A percentile compares a stretch with the other conserved stretches of the same genome.
Conservation (phyloP, 2,797 vertebrate genomes). For the Aeoliscus strigatus region DNA sequence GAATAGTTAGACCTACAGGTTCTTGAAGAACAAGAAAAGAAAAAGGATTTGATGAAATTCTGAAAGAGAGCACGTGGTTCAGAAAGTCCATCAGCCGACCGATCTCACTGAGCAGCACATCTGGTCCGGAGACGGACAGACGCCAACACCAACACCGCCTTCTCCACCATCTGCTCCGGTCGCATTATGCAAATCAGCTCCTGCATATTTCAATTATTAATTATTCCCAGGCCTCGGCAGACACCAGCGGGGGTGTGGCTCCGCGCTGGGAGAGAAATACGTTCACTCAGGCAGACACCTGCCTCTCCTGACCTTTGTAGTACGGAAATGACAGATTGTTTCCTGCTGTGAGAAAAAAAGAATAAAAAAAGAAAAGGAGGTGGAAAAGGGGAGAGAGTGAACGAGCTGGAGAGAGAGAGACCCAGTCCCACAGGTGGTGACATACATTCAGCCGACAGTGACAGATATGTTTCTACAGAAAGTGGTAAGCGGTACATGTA, state of each 20-base stretch:
- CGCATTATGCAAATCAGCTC: constrained; percentile 53
- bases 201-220: constrained; percentile 69
- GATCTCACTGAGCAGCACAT: no score
- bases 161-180: constrained; percentile 58
- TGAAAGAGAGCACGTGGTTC: no score
- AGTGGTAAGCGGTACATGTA: constrained; percentile 38
- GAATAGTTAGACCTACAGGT: no score
- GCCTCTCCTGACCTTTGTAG: constrained; percentile 65
- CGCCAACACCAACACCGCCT: constrained; percentile 22
- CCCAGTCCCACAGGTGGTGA: constrained; percentile 45
- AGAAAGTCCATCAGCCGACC: no score
- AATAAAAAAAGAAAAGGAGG: neutral
- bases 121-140: no score
- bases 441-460: constrained; percentile 62
- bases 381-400: neutral
- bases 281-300: constrained; percentile 39
- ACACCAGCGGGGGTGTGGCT: constrained; percentile 23
- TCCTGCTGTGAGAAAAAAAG: constrained; percentile 35
- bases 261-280: constrained; percentile 41
- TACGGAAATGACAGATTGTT: constrained; percentile 37
- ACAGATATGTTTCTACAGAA: constrained; percentile 56
- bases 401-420: constrained; percentile 4
- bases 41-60: no score
- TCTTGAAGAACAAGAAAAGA: no score
- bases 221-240: constrained; percentile 48